Evolutionary conservation across 2,113 vertebrate genomes (phyloP).

Genomic region (Fulica atra): DNA sequence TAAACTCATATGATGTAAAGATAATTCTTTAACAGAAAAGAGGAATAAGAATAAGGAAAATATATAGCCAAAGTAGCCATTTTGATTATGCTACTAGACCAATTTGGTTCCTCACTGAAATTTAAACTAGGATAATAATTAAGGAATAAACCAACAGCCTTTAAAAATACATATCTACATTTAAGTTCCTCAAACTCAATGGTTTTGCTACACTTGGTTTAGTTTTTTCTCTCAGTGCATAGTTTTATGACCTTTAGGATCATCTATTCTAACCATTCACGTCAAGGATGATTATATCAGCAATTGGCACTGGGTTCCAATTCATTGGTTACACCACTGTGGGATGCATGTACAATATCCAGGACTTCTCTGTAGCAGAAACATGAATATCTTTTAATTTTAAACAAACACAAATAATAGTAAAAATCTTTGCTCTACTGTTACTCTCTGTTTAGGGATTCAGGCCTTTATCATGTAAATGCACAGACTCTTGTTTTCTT

Average conservation of each 20-base stretch:
- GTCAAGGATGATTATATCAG: not conserved
- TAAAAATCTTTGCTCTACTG: not conserved
- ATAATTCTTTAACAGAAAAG: not conserved
- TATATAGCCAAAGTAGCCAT: not conserved
- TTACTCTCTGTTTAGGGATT: not conserved
- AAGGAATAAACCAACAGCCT: not conserved
- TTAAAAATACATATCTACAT: not conserved
- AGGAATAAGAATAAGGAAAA: not conserved
- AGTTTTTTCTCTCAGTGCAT: not conserved
- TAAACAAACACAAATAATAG: not conserved
- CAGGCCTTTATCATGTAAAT: not conserved
- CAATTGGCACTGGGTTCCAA: not conserved
- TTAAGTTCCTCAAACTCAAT: not conserved
- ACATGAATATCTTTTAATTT: not conserved
- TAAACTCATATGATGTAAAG: not conserved
- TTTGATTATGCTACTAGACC: not conserved
- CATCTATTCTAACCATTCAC: not conserved
- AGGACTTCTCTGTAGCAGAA: not conserved
- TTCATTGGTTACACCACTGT: not conserved
- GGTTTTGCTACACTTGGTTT: not conserved
- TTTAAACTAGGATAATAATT: not conserved
- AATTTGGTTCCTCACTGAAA: not conserved
- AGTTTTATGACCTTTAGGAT: not conserved
- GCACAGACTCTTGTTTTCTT: not conserved
- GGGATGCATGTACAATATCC: not conserved